Percentiles rank a stretch among this genome's conserved stretches.
These are phyloP conservation scores for Coendou prehensilis DNA, from an alignment of 2,797 vertebrate species.

Conservation along the genomic window DNA sequence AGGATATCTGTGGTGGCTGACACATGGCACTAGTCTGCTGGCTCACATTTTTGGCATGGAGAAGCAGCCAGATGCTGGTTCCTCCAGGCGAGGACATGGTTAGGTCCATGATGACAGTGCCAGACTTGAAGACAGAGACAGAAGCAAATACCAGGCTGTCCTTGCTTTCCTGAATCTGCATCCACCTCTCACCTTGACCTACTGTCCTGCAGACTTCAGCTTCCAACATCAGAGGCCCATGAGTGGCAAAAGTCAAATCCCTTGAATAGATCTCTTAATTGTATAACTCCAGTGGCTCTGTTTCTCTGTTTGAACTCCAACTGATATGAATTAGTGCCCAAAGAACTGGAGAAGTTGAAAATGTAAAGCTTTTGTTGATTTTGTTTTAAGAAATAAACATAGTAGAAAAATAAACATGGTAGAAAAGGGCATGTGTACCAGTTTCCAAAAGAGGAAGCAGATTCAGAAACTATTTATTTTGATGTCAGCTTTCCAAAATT, in stretches of 20 bases:
- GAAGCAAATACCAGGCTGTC: neutral
- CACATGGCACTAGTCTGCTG: neutral
- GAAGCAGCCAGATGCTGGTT: neutral
- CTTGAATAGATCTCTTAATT: neutral
- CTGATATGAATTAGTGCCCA: neutral
- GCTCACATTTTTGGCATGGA: neutral
- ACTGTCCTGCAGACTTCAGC: neutral
- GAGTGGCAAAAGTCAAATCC: neutral
- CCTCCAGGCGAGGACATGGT: neutral
- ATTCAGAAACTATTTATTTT: neutral
- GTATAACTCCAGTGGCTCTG: too few relatives aligned
- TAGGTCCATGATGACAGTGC: neutral
- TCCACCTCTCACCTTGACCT: too few relatives aligned
- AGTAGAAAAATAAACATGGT: neutral
- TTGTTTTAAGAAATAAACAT: conserved; percentile 27
- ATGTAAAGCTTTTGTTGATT: neutral
- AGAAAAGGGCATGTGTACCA: neutral
- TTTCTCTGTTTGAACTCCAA: neutral
- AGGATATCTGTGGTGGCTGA: neutral
- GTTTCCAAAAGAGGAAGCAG: neutral
- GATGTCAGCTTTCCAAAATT: neutral
- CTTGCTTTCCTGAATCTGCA: neutral
- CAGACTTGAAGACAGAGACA: neutral
- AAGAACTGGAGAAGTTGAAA: neutral
- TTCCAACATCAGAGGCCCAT: neutral